A percentile compares a stretch with the other conserved stretches of the same genome.
These are phyloP conservation scores for Thymelicus acteon DNA, from an alignment of 2,888 invertebrate genomes.

Conservation along the genomic window DNA sequence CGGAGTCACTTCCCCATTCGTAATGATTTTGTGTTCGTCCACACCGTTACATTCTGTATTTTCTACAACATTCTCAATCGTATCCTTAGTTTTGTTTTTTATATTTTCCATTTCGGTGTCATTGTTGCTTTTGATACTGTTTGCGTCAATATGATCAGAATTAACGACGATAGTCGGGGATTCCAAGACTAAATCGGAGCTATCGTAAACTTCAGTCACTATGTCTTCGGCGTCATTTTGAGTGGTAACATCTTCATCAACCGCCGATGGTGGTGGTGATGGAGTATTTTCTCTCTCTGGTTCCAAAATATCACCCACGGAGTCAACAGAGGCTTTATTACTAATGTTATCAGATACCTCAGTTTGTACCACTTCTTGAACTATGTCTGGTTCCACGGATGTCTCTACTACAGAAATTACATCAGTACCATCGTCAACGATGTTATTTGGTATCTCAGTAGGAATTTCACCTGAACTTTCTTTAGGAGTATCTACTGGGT, in stretches of 20 bases:
- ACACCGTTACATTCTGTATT: conserved; percentile 60
- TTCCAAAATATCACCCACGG: conserved; percentile 23
- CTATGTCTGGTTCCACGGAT: background rate
- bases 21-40: conserved; percentile 38
- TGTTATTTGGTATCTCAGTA: background rate
- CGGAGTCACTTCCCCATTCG: conserved; percentile 33
- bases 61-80: conserved; percentile 49
- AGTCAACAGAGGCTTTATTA: conserved; percentile 15
- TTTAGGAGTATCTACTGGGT: background rate
- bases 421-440: conserved; percentile 4
- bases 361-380: conserved; percentile 15
- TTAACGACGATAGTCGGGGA: conserved; percentile 30
- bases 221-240: conserved; percentile 32
- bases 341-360: conserved; percentile 9
- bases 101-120: conserved; percentile 51
- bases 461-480: background rate
- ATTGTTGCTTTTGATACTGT: conserved; percentile 43
- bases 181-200: conserved; percentile 28
- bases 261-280: conserved; percentile 59
- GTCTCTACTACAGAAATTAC: background rate
- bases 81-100: conserved; percentile 55
- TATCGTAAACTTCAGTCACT: conserved; percentile 26
- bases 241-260: conserved; percentile 40
- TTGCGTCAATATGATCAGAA: conserved; percentile 24
- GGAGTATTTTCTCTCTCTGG: conserved; percentile 50